Evolutionary conservation across 2,113 vertebrate species (phyloP), one percentile per base, ranked within the genome.

Genomic region (Dromaius novaehollandiae): DNA sequence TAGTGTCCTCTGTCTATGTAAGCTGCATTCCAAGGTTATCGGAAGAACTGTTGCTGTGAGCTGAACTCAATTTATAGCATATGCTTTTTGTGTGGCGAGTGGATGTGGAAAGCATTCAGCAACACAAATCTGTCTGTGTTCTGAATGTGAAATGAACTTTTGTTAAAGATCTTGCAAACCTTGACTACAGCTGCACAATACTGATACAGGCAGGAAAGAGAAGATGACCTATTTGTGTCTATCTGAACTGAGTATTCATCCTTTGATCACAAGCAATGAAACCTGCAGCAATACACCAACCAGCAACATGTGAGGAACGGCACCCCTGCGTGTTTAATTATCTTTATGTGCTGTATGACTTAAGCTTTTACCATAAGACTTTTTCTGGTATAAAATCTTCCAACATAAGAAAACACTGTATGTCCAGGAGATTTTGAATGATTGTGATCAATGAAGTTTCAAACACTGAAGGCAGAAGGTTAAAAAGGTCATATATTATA

Each of bases 141-240:
- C 86, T 91, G 95, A 95, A 97, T 97, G 86, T 92, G 87, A 91
- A 96, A 95, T 91, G 83, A 96, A 96, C 86, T 95, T 93, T 78
- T 78, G 90, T 92, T 95, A 93, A 94, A 91, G 88, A 97, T 92
- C 74, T 96, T 78, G 75, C 88, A 91, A 96, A 86, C 80, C 75
- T 65, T 85, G 46, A 82, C 86, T 82, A 65, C 95, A 93, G 94
- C 93, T 96, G 91, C 89, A 87, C 82, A 87, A 74, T 85, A 48
- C 85, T 91, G 94, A 91, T 90, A 84, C 30, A 7, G 20, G 61
- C 88, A 76, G 75, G 77, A 86, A 90, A 68, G 87, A 88, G 82
- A 91, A 11, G 85, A 65, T 86, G 82, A 79, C 88, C 88, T 91
- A 76, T 95, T 96, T 95, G 85, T 19, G 24, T 93, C 93, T 86